Evolutionary conservation across 2,888 invertebrate species (phyloP).

Genomic region (Corbicula japonica): DNA sequence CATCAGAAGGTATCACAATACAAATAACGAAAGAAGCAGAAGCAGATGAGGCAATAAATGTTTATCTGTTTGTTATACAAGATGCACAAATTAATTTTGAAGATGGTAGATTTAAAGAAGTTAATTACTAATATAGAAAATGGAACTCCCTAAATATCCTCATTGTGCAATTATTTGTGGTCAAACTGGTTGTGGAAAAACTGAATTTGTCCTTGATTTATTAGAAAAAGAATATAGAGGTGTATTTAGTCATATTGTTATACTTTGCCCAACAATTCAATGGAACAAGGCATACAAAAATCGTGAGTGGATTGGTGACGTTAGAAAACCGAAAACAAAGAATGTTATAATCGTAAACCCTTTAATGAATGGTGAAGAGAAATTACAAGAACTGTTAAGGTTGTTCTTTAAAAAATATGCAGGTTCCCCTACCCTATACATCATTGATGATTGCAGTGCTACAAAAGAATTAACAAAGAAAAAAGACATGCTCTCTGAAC

Average conservation of each 20-base stretch:
- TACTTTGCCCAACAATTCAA: constrained; percentile 53
- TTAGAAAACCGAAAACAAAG: constrained; percentile 44
- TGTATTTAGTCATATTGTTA: constrained; percentile 52
- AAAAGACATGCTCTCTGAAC: constrained; percentile 53
- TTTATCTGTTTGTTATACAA: constrained; percentile 58
- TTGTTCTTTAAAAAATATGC: constrained; percentile 48
- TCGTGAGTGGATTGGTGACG: constrained; percentile 35
- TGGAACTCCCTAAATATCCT: constrained; percentile 52
- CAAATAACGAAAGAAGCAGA: constrained; percentile 55
- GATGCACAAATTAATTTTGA: constrained; percentile 63
- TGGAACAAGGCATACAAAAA: constrained; percentile 50
- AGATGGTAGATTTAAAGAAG: constrained; percentile 54
- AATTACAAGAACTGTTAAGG: constrained; percentile 47
- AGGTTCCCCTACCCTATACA: constrained; percentile 56
- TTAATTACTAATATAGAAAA: constrained; percentile 35
- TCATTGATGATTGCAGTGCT: constrained; percentile 62
- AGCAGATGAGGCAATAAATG: constrained; percentile 39
- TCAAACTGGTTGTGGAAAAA: constrained; percentile 58
- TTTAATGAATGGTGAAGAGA: constrained; percentile 30
- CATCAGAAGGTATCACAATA: constrained; percentile 53
- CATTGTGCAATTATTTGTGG: constrained; percentile 54
- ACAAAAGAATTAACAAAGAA: constrained; percentile 61
- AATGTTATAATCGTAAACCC: constrained; percentile 47
- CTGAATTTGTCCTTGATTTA: constrained; percentile 47
- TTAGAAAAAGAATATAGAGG: constrained; percentile 44